These are phyloP conservation scores for Gymnosoma rotundatum DNA, from an alignment of 2,888 invertebrate genomes.

Conservation along the genomic window DNA sequence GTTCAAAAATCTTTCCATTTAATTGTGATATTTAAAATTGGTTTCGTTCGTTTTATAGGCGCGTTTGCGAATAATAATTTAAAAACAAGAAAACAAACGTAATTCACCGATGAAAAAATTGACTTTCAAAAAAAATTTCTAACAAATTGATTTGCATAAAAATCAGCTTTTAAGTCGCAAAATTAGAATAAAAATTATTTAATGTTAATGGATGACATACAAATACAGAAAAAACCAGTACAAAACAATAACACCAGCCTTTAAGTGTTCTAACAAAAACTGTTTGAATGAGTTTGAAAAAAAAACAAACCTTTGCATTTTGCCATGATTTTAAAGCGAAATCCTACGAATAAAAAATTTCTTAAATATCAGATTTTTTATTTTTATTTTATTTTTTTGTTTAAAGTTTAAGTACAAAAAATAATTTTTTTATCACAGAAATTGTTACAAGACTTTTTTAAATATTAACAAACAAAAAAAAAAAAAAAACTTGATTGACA, in stretches of 20 bases:
- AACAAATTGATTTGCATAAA: conserved; percentile 30
- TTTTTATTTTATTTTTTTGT: too few species aligned
- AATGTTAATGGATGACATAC: background rate
- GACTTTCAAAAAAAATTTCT: background rate
- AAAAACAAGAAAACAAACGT: background rate
- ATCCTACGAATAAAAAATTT: background rate
- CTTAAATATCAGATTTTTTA: too few species aligned
- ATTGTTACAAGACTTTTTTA: conserved; percentile 28
- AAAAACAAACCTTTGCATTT: conserved; percentile 16
- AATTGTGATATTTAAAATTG: background rate
- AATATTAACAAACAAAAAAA: background rate
- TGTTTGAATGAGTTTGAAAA: background rate
- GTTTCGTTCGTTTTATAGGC: conserved; percentile 35
- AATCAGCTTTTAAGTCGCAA: background rate
- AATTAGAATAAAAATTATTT: background rate
- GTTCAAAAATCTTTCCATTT: conserved; percentile 9
- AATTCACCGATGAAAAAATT: background rate
- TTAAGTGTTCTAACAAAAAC: background rate
- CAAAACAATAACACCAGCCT: background rate
- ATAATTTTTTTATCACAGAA: background rate
- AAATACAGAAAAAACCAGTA: conserved; percentile 4
- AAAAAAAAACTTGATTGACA: conserved; percentile 37
- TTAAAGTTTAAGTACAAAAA: background rate
- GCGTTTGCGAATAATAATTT: background rate
- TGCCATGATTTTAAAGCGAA: conserved; percentile 1